Percentiles rank a stretch among this genome's conserved stretches.
Conservation (phyloP, 2,113 vertebrate species). For the Platysternon megacephalum region DNA sequence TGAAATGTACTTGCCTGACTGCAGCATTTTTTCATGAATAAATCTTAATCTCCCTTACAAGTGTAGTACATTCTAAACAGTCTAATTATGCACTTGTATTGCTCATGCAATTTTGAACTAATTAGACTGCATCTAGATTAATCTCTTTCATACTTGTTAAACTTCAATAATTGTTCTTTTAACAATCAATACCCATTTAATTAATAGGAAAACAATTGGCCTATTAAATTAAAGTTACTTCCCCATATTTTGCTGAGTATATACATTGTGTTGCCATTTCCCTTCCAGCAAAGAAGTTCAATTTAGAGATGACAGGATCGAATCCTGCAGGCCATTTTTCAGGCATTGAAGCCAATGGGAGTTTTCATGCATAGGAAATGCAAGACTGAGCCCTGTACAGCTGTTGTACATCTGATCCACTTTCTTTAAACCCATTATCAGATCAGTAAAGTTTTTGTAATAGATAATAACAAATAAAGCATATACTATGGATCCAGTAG, state of each 20-base stretch:
- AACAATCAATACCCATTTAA: slow-evolving; percentile 77
- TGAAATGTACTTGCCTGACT: neutral
- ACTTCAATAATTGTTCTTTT: slow-evolving; percentile 70
- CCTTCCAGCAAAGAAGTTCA: slow-evolving; percentile 19
- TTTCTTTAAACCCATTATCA: neutral
- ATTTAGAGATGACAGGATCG: slow-evolving; percentile 27
- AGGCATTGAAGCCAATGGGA: slow-evolving; percentile 1
- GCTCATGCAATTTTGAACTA: slow-evolving; percentile 71
- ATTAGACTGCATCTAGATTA: slow-evolving; percentile 77
- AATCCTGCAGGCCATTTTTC: neutral
- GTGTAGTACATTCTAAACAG: slow-evolving; percentile 33
- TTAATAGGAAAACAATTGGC: slow-evolving; percentile 75
- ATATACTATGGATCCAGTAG: neutral
- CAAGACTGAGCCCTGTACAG: neutral
- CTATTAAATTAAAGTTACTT: slow-evolving; percentile 76
- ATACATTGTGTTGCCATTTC: slow-evolving; percentile 42
- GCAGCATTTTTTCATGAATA: slow-evolving; percentile 44
- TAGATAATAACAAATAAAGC: neutral
- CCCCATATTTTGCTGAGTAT: slow-evolving; percentile 51
- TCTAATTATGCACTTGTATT: slow-evolving; percentile 71
- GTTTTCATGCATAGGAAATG: neutral
- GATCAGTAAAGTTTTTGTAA: neutral
- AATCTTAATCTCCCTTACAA: slow-evolving; percentile 61
- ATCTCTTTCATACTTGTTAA: slow-evolving; percentile 75
- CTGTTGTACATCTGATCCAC: neutral